phyloP scores from a whole-genome alignment of 2,888 invertebrate species.

The Rhimphoctona megacephalus region DNA sequence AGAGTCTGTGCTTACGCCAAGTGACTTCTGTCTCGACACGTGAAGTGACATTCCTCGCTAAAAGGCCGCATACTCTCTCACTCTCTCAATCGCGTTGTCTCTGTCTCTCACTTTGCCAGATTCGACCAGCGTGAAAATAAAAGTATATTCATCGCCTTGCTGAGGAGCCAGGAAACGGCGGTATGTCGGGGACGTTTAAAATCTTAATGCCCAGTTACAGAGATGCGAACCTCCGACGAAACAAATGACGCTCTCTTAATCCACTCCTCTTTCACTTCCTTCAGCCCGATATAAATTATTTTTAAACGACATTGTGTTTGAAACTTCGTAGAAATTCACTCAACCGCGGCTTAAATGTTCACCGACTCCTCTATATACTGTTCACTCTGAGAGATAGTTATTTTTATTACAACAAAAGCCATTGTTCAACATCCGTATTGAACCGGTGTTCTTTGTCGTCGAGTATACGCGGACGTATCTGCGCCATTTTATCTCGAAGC shows the following conservation, averaged over 20 bases:
- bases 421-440: constrained; percentile 66
- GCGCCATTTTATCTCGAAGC: background rate
- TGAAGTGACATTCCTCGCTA: constrained; percentile 71
- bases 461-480: constrained; percentile 16
- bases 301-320: constrained; percentile 73
- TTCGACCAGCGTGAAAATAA: constrained; percentile 59
- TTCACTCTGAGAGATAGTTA: constrained; percentile 56
- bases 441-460: constrained; percentile 22
- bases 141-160: constrained; percentile 52
- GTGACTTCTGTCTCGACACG: constrained; percentile 60
- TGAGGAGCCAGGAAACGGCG: constrained; percentile 54
- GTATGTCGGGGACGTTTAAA: constrained; percentile 66
- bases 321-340: constrained; percentile 58
- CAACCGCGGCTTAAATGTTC: constrained; percentile 36
- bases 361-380: constrained; percentile 32
- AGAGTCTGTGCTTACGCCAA: constrained; percentile 51
- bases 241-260: constrained; percentile 69
- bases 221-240: constrained; percentile 48
- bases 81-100: constrained; percentile 32
- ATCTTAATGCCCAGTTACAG: constrained; percentile 62
- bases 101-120: constrained; percentile 51
- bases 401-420: constrained; percentile 72
- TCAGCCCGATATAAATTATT: constrained; percentile 72
- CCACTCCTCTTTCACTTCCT: constrained; percentile 63
- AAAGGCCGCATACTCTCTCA: constrained; percentile 66